Percentiles rank a stretch among this genome's conserved stretches.
Evolutionary conservation across 2,113 vertebrate species (phyloP).

Genomic region (Cyanoderma ruficeps): DNA sequence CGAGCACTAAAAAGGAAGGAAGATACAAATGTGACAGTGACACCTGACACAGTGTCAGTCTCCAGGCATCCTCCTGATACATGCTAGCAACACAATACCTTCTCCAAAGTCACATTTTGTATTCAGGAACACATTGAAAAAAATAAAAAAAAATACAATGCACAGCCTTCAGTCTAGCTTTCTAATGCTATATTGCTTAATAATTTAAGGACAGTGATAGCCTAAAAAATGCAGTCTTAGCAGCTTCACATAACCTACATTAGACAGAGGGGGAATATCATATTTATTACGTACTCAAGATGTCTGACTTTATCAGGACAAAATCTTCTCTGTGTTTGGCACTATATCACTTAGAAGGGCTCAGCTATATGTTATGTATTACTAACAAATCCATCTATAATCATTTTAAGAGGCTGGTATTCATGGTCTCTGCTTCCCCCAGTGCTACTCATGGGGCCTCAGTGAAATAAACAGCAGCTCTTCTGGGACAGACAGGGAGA

Average conservation of each 20-base stretch:
- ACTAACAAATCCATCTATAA: not conserved
- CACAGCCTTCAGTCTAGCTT: conserved; percentile 30
- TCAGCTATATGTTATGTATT: not conserved
- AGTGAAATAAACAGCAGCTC: not conserved
- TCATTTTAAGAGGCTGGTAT: not conserved
- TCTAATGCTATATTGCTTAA: conserved; percentile 46
- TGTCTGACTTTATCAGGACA: conserved; percentile 44
- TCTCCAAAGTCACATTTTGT: not conserved
- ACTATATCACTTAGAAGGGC: conserved; percentile 11
- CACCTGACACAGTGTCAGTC: conserved; percentile 7
- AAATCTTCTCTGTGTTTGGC: not conserved
- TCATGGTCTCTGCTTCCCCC: not conserved
- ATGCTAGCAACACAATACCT: not conserved
- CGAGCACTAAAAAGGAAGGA: not conserved
- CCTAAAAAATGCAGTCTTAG: conserved; percentile 58
- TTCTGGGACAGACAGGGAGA: not conserved
- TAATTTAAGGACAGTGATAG: conserved; percentile 66
- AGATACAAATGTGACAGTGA: not conserved
- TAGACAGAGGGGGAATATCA: conserved; percentile 31
- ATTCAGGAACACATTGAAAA: not conserved
- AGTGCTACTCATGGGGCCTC: not conserved
- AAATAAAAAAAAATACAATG: not conserved
- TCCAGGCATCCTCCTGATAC: not conserved
- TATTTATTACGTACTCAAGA: conserved; percentile 59
- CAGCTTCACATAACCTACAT: conserved; percentile 49